Conservation (phyloP, 2,888 invertebrate species). For the Lomographa bimaculata region DNA sequence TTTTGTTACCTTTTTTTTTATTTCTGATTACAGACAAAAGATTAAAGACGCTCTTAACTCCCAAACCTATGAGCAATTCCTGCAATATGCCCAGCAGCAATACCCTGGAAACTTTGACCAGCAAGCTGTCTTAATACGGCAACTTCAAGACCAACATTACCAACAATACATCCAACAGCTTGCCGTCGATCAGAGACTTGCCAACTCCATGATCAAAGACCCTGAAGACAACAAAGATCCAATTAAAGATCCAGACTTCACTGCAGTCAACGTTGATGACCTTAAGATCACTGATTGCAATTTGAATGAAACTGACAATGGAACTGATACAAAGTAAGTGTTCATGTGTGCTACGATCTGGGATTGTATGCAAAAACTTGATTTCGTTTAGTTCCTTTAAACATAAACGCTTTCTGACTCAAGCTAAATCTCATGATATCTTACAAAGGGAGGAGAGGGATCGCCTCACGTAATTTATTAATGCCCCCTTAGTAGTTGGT, state of each 20-base stretch:
- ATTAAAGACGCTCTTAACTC: constrained; percentile 98
- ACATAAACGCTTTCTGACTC: too few species aligned
- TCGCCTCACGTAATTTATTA: too few species aligned
- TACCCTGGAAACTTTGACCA: constrained; percentile 93
- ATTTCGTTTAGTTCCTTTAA: too few species aligned
- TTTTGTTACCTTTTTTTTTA: neutral
- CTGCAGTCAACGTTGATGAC: constrained; percentile 42
- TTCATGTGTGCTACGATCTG: neutral
- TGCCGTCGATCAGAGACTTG: constrained; percentile 76
- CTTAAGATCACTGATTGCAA: constrained; percentile 52
- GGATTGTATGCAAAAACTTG: too few species aligned
- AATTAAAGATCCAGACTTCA: constrained; percentile 32
- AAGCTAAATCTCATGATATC: too few species aligned
- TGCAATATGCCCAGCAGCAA: constrained; percentile 97
- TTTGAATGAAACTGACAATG: constrained; percentile 56
- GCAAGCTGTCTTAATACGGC: constrained; percentile 96
- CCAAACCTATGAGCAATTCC: constrained; percentile 94
- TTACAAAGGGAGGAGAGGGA: too few species aligned
- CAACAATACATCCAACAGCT: constrained; percentile 99
- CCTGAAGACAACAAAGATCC: constrained; percentile 43
- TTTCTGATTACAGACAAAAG: constrained; percentile 84
- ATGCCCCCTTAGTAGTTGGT: too few species aligned
- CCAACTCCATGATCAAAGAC: constrained; percentile 60
- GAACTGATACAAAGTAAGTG: constrained; percentile 66
- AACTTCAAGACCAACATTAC: constrained; percentile 99